phyloP scores from a whole-genome alignment of 1,140 invertebrate genomes.

The Xylocopa sonorina region DNA sequence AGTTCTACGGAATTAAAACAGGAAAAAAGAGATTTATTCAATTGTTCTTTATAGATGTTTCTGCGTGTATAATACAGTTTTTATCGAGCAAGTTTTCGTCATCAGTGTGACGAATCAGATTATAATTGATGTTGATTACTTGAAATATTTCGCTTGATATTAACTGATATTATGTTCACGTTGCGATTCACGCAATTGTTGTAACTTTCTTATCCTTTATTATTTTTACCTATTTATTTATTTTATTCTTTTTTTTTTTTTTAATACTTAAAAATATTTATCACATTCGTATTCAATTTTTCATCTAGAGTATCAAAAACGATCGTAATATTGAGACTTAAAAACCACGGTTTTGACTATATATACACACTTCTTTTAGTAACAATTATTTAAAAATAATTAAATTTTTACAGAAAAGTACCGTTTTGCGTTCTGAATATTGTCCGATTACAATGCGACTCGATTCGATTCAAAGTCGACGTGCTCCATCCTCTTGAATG shows the following conservation, averaged over 20 bases:
- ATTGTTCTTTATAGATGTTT: conserved; percentile 43
- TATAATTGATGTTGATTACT: conserved; percentile 24
- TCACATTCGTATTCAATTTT: conserved; percentile 67
- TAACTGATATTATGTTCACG: conserved; percentile 52
- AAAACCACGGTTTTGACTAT: conserved; percentile 11
- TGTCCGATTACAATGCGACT: conserved; percentile 55
- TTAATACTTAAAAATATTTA: conserved; percentile 65
- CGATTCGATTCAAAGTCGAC: conserved; percentile 27
- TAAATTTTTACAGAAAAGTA: conserved; percentile 6
- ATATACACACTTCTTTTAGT: conserved; percentile 23
- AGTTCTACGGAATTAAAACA: conserved; percentile 60
- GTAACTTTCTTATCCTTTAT: conserved; percentile 68
- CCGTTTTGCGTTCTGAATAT: conserved; percentile 31
- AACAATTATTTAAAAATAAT: conserved; percentile 3
- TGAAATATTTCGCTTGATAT: conserved; percentile 45
- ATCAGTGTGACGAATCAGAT: not conserved
- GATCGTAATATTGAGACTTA: conserved; percentile 10
- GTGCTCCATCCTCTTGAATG: conserved; percentile 29
- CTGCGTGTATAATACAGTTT: conserved; percentile 54
- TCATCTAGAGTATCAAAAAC: conserved; percentile 63
- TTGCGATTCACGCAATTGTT: conserved; percentile 72
- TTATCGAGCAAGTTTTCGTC: conserved; percentile 43
- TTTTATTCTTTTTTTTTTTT: not conserved
- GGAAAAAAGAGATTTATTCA: conserved; percentile 14
- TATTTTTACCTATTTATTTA: conserved; percentile 29